Evolutionary conservation across 1,140 invertebrate genomes (phyloP), one percentile per base, ranked within the genome.

Genomic region (Drosophila pruinosa): DNA sequence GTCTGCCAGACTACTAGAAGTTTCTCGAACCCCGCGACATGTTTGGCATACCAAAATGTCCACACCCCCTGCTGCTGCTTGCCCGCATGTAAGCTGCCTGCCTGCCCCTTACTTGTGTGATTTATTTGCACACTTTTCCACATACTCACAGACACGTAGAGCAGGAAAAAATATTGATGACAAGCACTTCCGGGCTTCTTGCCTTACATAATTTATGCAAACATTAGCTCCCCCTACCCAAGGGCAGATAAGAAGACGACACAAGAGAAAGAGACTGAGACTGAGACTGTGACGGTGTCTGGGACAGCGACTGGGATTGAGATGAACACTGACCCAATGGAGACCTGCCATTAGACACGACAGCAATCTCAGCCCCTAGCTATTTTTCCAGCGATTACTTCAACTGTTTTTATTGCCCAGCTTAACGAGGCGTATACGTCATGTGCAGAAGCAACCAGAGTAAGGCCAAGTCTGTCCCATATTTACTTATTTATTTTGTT

Each of bases 121-220:
- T 85, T 85, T 85, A 85, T 85, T 67, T 61, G 61, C 68, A n/a
- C 47, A 67, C 62, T 48, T 63, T 61, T 48, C 26, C 45, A 50
- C 28, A 34, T 17, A 59, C 31, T 45, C 58, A 58, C 38, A 28
- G 15, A 4, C 14, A 38, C 4, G 4, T 7, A 24, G 12, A 24
- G 26, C 24, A 50, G 47, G 24, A 52, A 61, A 62, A 43, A 57
- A 62, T 80, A 85, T 86, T 86, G 77, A 88, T 86, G 81, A 86
- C 81, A 86, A 77, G 77, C 82, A 86, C 80, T 86, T 86, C 81
- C 81, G 81, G 77, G 77, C 77, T 69, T 53, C 68, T 79, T 79
- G 45, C 61, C 80, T 67, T 64, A 88, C 81, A 86, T 88, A 86
- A 86, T 86, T 86, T 86, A 86, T 86, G 81, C 85, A 86, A 86